Percentiles rank a stretch among this genome's conserved stretches.
phyloP scores from a whole-genome alignment of 37 sponge, comb jelly and placozoan genomes.

The Aplysina aerophoba region DNA sequence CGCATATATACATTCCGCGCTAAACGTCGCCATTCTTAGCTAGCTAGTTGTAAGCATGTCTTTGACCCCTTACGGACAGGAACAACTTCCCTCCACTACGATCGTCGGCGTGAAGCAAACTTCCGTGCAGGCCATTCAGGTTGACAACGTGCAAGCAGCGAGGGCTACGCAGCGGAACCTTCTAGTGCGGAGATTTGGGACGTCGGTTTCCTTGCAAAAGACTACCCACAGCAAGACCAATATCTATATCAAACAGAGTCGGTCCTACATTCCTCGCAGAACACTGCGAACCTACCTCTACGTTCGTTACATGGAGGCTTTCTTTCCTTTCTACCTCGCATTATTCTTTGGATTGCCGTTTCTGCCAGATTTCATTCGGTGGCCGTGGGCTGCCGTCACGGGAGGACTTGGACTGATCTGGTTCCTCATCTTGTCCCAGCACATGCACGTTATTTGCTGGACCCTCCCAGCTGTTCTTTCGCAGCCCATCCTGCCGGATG shows the following conservation, averaged over 20 bases:
- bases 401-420: background rate
- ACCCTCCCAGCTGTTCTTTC: background rate
- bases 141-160: background rate
- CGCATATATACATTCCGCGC: too few relatives aligned
- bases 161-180: background rate
- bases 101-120: too few relatives aligned
- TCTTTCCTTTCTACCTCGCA: background rate
- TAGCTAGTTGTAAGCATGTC: too few relatives aligned
- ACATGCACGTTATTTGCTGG: background rate
- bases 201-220: background rate
- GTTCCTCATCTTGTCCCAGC: background rate
- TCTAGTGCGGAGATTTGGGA: background rate
- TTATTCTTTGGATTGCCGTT: background rate
- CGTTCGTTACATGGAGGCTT: background rate
- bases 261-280: background rate
- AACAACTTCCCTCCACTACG: too few relatives aligned
- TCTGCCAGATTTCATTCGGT: background rate
- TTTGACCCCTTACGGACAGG: too few relatives aligned
- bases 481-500: background rate
- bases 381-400: background rate
- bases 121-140: too few relatives aligned
- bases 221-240: background rate
- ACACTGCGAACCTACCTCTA: background rate
- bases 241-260: background rate
- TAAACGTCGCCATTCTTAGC: too few relatives aligned